These are phyloP conservation scores for Empidonax alnorum DNA, from an alignment of 2,113 vertebrate species.

Conservation along the genomic window DNA sequence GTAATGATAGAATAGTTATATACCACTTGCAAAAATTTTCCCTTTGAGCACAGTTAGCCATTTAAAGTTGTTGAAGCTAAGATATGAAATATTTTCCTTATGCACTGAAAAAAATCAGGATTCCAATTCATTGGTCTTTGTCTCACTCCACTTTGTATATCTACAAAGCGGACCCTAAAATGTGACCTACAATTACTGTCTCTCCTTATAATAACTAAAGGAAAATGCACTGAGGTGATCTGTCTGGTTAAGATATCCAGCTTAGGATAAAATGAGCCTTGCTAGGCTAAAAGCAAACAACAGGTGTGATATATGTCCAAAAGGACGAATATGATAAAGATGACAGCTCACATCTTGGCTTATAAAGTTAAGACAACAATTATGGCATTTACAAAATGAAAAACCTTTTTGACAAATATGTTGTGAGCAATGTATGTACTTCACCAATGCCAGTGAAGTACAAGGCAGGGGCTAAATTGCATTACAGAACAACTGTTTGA, in stretches of 20 bases:
- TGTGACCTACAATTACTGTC: background rate
- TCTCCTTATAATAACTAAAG: background rate
- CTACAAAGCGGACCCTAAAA: background rate
- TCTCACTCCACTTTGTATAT: background rate
- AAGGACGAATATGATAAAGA: background rate
- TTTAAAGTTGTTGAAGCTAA: background rate
- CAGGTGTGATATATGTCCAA: background rate
- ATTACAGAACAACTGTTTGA: background rate
- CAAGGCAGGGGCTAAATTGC: background rate
- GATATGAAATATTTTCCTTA: background rate
- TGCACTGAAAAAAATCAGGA: background rate
- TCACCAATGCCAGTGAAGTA: background rate
- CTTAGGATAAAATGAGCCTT: background rate
- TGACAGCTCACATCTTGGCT: rapidly evolving
- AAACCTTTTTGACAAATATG: background rate
- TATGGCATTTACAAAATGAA: background rate
- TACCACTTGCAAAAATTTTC: background rate
- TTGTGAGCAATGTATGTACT: background rate
- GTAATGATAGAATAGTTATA: too few relatives aligned
- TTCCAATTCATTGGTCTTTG: background rate
- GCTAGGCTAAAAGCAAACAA: background rate
- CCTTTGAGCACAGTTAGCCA: background rate
- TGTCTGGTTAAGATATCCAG: background rate
- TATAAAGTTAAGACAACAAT: background rate
- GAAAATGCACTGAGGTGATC: background rate